These are phyloP conservation scores for Probaryconus sp. DNA, from an alignment of 1,140 invertebrate genomes.

Conservation along the genomic window DNA sequence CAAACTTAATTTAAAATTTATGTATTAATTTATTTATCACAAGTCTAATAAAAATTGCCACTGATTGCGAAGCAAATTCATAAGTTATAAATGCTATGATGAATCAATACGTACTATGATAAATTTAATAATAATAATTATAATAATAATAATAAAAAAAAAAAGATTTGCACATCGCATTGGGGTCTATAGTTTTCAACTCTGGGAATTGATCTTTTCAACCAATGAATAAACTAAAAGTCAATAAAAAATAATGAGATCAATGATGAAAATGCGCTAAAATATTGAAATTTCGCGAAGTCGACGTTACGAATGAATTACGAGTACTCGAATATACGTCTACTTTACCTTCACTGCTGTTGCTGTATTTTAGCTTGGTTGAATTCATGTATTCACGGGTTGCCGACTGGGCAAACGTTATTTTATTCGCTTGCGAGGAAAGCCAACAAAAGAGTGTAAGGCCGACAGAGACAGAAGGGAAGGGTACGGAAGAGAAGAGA, in stretches of 20 bases:
- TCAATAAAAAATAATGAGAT: conserved; percentile 53
- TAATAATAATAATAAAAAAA: no score
- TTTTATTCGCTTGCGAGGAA: conserved; percentile 66
- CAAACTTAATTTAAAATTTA: no score
- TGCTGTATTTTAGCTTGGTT: conserved; percentile 64
- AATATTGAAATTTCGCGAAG: conserved; percentile 59
- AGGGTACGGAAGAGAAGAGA: conserved; percentile 59
- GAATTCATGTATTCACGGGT: conserved; percentile 64
- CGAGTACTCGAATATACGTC: conserved; percentile 60
- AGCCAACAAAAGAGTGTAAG: conserved; percentile 59
- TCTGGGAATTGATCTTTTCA: no score
- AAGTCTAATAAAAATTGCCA: no score
- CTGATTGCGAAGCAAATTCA: no score
- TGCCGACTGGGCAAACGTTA: conserved; percentile 64
- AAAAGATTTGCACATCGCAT: no score
- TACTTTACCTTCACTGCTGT: conserved; percentile 59
- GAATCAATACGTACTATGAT: no score
- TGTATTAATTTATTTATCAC: no score
- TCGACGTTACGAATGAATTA: conserved; percentile 62
- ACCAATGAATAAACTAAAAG: conserved; percentile 26
- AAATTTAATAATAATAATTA: no score
- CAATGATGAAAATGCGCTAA: conserved; percentile 53
- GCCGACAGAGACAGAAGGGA: conserved; percentile 53
- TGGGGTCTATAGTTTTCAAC: no score
- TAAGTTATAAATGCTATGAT: no score